Evolutionary conservation across 2,113 vertebrate genomes (phyloP).

Genomic region (Malurus elegans): DNA sequence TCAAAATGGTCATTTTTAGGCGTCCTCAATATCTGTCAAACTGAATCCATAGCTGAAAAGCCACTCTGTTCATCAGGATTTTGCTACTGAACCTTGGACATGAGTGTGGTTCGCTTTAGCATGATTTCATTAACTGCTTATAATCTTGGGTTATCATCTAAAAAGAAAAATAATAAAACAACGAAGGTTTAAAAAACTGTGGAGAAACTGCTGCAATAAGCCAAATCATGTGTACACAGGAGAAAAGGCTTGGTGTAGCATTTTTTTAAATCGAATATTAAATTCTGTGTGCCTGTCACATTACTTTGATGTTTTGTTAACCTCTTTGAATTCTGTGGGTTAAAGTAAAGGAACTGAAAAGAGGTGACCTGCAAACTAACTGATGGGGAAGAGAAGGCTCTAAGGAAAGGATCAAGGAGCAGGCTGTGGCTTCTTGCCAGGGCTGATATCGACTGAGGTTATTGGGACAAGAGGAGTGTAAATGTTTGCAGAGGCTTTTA

Average conservation of each 20-base stretch:
- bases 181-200: not conserved
- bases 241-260: not conserved
- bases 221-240: fast-evolving
- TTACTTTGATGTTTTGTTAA: not conserved
- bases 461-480: not conserved
- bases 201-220: not conserved
- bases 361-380: not conserved
- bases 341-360: not conserved
- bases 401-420: not conserved
- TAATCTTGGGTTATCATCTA: not conserved
- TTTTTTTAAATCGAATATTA: not conserved
- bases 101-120: not conserved
- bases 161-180: not conserved
- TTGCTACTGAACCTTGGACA: not conserved
- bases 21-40: not conserved
- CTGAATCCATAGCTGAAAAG: not conserved
- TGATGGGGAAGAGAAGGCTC: not conserved
- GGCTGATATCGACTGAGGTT: not conserved
- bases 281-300: not conserved
- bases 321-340: not conserved
- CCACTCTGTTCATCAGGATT: not conserved
- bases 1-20: not conserved
- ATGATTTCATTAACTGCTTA: not conserved
- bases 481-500: not conserved
- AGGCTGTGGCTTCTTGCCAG: not conserved